Conservation (phyloP, 37 sponge, comb jelly and placozoan species). For the Oscarella lobularis region DNA sequence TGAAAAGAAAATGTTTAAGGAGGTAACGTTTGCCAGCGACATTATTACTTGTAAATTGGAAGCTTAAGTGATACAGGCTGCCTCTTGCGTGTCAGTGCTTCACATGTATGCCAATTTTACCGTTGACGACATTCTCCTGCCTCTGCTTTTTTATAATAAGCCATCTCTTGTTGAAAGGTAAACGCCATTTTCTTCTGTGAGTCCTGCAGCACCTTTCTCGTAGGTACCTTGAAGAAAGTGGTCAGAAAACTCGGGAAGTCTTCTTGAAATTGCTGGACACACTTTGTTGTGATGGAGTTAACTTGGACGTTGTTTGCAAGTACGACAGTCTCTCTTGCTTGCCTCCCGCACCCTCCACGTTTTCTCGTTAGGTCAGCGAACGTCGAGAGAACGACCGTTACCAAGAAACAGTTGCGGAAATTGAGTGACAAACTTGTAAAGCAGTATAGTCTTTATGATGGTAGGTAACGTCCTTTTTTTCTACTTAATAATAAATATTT, state of each 20-base stretch:
- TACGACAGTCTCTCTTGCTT: too few relatives aligned
- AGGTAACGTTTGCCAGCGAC: not conserved
- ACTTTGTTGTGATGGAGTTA: not conserved
- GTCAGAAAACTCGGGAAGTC: too few relatives aligned
- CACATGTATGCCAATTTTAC: not conserved
- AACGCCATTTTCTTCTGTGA: not conserved
- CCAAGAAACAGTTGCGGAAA: too few relatives aligned
- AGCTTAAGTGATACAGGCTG: not conserved
- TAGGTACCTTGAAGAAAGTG: not conserved
- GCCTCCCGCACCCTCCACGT: too few relatives aligned
- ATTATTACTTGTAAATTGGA: not conserved
- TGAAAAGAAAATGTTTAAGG: not conserved
- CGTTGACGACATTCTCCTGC: not conserved
- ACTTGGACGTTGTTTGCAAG: not conserved
- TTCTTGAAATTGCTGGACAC: not conserved
- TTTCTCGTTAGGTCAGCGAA: too few relatives aligned
- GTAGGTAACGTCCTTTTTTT: too few relatives aligned
- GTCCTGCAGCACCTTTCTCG: not conserved
- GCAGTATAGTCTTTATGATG: too few relatives aligned
- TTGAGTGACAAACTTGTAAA: too few relatives aligned
- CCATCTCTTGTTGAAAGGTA: not conserved
- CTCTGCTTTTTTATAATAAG: not conserved
- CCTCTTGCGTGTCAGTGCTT: not conserved
- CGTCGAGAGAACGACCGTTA: too few relatives aligned
- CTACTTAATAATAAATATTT: too few relatives aligned